These are phyloP conservation scores for Neotoma lepida DNA, from an alignment of 2,113 vertebrate genomes.

Conservation along the genomic window DNA sequence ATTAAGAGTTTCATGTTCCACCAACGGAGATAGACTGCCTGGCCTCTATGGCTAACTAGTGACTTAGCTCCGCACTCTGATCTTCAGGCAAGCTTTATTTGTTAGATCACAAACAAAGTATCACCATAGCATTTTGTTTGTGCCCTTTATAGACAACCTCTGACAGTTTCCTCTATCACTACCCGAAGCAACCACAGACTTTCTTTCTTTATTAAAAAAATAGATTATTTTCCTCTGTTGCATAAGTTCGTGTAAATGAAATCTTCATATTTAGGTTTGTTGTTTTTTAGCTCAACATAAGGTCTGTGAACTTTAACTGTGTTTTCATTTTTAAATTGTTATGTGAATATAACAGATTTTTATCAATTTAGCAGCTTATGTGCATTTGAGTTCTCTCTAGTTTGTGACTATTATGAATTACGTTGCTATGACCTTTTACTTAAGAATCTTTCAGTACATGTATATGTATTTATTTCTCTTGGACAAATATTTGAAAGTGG, in stretches of 20 bases:
- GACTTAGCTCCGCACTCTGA: too few species aligned
- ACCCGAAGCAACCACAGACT: not conserved
- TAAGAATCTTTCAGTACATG: not conserved
- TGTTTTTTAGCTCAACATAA: slow-evolving; percentile 27
- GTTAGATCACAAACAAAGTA: too few species aligned
- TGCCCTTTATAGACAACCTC: not conserved
- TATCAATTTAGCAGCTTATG: slow-evolving; percentile 15
- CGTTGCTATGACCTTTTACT: not conserved
- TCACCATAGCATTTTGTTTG: not conserved
- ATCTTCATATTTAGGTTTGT: not conserved
- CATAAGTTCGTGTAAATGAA: not conserved
- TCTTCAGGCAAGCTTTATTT: too few species aligned
- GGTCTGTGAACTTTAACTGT: not conserved
- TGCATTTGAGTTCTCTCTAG: not conserved
- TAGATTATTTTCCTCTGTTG: not conserved
- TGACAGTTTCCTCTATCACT: not conserved
- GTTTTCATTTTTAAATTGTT: not conserved
- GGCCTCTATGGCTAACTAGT: too few species aligned
- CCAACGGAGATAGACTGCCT: too few species aligned
- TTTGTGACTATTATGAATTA: slow-evolving; percentile 10
- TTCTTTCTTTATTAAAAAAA: not conserved
- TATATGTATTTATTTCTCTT: slow-evolving; percentile 25
- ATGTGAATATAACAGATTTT: slow-evolving; percentile 10
- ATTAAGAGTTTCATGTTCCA: too few species aligned
- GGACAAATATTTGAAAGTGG: slow-evolving; percentile 1